Percentiles rank a stretch among this genome's conserved stretches.
Conservation (phyloP, 2,888 invertebrate species). For the Drosophila meridionalis region DNA sequence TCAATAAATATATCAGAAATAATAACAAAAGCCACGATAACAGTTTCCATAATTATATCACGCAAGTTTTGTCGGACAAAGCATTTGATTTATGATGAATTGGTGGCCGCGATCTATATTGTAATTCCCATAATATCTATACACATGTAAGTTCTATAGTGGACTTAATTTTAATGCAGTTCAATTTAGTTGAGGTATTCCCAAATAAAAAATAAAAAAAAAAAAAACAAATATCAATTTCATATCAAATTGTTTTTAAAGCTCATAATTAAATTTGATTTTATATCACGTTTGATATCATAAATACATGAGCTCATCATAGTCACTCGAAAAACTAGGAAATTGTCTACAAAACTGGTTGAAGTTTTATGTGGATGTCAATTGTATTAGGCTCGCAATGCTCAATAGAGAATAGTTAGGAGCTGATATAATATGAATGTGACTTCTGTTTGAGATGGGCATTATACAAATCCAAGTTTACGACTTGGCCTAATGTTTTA, state of each 20-base stretch:
- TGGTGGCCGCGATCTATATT: constrained; percentile 18
- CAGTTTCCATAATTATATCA: constrained; percentile 22
- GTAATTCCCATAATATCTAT: constrained; percentile 14
- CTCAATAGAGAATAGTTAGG: background rate
- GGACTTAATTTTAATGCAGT: constrained; percentile 4
- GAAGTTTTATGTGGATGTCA: constrained; percentile 28
- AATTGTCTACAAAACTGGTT: constrained; percentile 16
- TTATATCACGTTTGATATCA: constrained; percentile 3
- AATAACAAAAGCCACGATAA: constrained; percentile 40
- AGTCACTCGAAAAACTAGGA: background rate
- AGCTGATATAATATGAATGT: background rate
- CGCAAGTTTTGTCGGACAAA: constrained; percentile 24
- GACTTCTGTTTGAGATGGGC: background rate
- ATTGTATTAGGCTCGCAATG: constrained; percentile 10
- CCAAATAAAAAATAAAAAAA: background rate
- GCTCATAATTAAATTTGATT: constrained; percentile 17
- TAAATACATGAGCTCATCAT: constrained; percentile 24
- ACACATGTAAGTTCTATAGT: constrained; percentile 15
- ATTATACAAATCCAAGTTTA: background rate
- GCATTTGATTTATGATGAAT: constrained; percentile 39
- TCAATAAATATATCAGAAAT: constrained; percentile 33
- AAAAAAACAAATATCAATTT: background rate
- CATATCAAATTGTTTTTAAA: constrained; percentile 49
- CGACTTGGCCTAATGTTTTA: constrained; percentile 17
- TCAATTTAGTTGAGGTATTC: constrained; percentile 1